Base-by-base conservation (phyloP, 92 coral and sea anemone species). In the Plumapathes pennacea region DNA sequence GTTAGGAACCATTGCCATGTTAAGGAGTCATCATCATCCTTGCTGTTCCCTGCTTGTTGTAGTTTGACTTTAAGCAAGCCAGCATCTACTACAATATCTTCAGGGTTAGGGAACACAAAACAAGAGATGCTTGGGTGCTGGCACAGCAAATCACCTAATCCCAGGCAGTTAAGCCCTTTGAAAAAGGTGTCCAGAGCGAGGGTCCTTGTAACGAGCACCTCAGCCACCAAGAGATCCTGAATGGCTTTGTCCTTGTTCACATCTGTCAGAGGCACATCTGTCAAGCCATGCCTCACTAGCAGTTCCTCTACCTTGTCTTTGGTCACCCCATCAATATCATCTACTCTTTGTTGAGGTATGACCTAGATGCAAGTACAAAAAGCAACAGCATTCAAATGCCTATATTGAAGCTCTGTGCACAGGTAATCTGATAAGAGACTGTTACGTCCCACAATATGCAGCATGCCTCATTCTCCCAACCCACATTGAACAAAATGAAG, bases 91-190 rank as follows among this genome's bases (percentile, higher is more conserved):
- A 47, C 37, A 25, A 61, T 50, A 10, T 64, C 80, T 32, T 51
- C 72, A 14, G 44, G 24, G 20, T 76, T 32, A 23, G 87, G 87
- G 29, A 80, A 73, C 2, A 80, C 69, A 51, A 32, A 23, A 8
- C 36, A 11, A 17, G 44, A 19, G 21, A 72, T 57, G 38, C 19
- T 20, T 27, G 81, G 72, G 38, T 72, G 51, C 59, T 58, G 58
- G 21, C 87, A 34, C 24, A 80, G 75, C 32, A 80, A 59, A 32
- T 80, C 67, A 51, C 87, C 87, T 32, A 80, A 30, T 32, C 87
- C 87, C 38, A 72, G 71, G 31, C 54, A 14, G 50, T 80, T 73
- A 14, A 80, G 70, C 26, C 76, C 76, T 45, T 33, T 44, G 52
- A 72, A 72, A 60, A 80, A 80, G 25, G 75, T 29, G 46, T 80